Base-by-base conservation (phyloP, 2,797 vertebrate species). In the Bucorvus abyssinicus region DNA sequence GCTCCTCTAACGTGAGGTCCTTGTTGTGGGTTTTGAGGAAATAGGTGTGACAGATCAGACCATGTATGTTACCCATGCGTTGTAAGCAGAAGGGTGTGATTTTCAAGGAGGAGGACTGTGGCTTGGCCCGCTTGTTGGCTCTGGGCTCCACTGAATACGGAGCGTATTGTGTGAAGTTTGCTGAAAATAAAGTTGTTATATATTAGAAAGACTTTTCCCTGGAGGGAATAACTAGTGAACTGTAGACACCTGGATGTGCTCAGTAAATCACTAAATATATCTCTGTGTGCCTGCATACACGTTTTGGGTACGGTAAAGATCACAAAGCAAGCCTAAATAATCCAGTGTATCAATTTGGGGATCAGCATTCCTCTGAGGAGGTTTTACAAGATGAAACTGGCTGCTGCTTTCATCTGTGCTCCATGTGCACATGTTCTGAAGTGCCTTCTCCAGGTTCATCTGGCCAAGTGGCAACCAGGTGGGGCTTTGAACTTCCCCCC, bases 401-500 rank as follows among this genome's bases (percentile, higher is more conserved):
- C 78, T 53, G 30, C 44, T 90, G 45, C 30, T 91, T 73, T 87
- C 61, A 79, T 57, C 77, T 82, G 56, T 16, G 3, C 42, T 69
- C 67, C 24, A 7, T 7, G 4, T 92, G n/a, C 9, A 7, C 5
- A 0, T 81, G 38, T 73, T 78, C 61, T 50, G 42, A 76, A 68
- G 36, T 53, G 64, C 36, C 27, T 94, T 87, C 56, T 90, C 30
- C 53, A 64, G 36, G 26, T 55, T 77, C 1, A 1, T 82, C 44
- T 56, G 27, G 34, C 56, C 87, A 69, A 49, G 74, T 56, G 63
- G 49, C 49, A 75, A 24, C 60, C 94, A 95, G 60, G n/a, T 87
- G 83, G 71, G 53, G 24, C 80, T 96, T 94, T 94, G 75, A 94
- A 60, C 56, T 77, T 12, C 40, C 14, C 29, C 42, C 50, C 29